phyloP scores from a whole-genome alignment of 2,888 invertebrate species.

The Ecdyonurus torrentis region DNA sequence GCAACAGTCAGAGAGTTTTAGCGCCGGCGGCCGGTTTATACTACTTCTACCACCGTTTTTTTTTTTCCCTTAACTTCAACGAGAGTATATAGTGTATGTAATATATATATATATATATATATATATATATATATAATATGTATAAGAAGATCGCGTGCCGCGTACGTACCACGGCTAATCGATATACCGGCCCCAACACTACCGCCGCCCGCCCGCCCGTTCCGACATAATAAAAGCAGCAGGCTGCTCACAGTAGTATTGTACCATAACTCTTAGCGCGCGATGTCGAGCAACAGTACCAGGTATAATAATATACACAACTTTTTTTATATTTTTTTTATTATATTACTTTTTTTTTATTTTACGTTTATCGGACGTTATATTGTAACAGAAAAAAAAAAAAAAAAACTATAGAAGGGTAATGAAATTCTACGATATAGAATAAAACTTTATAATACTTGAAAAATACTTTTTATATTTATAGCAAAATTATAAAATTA shows the following conservation, averaged over 20 bases:
- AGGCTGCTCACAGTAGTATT: background rate
- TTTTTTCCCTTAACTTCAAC: too few species aligned
- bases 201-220: background rate
- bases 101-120: too few species aligned
- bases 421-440: too few species aligned
- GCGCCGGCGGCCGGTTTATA: background rate
- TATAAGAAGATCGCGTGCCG: slow-evolving; percentile 2
- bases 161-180: background rate
- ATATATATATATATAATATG: too few species aligned
- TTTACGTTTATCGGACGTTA: background rate
- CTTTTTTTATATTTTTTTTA: too few species aligned
- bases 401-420: too few species aligned
- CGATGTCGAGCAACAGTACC: background rate
- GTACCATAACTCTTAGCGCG: background rate
- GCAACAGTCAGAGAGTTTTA: background rate
- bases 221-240: background rate
- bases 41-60: too few species aligned
- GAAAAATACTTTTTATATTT: too few species aligned
- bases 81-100: too few species aligned
- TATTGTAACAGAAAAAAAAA: too few species aligned
- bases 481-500: too few species aligned
- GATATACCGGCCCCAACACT: background rate
- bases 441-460: too few species aligned
- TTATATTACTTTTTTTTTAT: background rate
- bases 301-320: background rate